These are phyloP conservation scores for Ctenopoma multispine DNA, from an alignment of 2,797 vertebrate genomes.

Conservation along the genomic window DNA sequence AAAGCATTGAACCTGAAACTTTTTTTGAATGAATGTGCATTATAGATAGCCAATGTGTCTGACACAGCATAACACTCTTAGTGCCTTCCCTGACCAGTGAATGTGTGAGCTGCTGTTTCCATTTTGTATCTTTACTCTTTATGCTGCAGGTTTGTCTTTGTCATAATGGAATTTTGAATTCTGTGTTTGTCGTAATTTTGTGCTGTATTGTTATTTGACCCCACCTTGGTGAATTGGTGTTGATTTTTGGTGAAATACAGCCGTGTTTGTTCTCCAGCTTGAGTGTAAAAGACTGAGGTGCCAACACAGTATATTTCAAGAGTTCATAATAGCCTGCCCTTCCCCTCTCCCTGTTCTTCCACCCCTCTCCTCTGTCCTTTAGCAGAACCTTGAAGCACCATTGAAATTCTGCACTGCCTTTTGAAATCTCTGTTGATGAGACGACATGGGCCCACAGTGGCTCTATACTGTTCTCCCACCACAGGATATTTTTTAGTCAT, in stretches of 20 bases:
- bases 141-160: conserved; percentile 20
- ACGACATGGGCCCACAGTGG: conserved; percentile 78
- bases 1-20: conserved; percentile 75
- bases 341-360: conserved; percentile 31
- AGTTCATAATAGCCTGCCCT: conserved; percentile 77
- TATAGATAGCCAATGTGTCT: conserved; percentile 74
- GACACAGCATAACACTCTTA: conserved; percentile 75
- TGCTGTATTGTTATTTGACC: conserved; percentile 31
- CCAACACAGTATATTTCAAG: conserved; percentile 65
- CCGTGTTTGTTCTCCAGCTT: conserved; percentile 55
- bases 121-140: conserved; percentile 36
- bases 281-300: conserved; percentile 78
- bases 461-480: conserved; percentile 75
- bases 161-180: conserved; percentile 20
- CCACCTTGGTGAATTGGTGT: conserved; percentile 7
- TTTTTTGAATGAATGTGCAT: conserved; percentile 76
- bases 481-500: conserved; percentile 85
- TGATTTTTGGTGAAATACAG: conserved; percentile 65
- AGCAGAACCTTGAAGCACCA: conserved; percentile 82
- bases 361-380: conserved; percentile 78
- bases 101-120: conserved; percentile 42
- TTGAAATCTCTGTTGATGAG: conserved; percentile 86
- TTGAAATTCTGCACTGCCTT: conserved; percentile 85
- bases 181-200: not conserved
- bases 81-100: conserved; percentile 43